These are phyloP conservation scores for Colaptes auratus DNA, from an alignment of 2,113 vertebrate species.

Conservation along the genomic window DNA sequence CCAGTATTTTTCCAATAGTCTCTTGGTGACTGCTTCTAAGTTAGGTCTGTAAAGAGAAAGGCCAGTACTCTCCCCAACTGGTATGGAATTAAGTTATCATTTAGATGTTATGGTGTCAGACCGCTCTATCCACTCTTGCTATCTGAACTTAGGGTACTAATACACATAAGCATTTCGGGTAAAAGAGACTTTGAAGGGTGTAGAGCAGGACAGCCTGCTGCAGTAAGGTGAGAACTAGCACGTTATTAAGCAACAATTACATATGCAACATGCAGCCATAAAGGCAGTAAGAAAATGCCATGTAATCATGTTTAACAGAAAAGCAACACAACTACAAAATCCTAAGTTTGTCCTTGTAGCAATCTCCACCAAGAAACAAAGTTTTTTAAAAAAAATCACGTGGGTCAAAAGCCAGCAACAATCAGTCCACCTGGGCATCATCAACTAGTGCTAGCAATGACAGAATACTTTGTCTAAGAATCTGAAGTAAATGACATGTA, in stretches of 20 bases:
- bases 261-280: background rate
- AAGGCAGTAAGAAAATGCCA: background rate
- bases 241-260: background rate
- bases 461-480: background rate
- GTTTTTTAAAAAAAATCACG: background rate
- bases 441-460: background rate
- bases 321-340: background rate
- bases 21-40: background rate
- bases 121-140: background rate
- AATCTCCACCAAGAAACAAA: background rate
- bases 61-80: background rate
- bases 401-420: background rate
- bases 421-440: background rate
- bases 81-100: background rate
- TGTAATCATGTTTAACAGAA: background rate
- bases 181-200: background rate
- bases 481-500: background rate
- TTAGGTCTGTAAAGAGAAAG: background rate
- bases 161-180: background rate
- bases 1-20: background rate
- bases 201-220: background rate
- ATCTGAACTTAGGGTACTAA: background rate
- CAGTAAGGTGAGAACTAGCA: background rate
- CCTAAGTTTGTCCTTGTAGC: background rate
- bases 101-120: background rate